Base-by-base conservation (phyloP, 2,113 vertebrate genomes). In the Aramus guarauna region DNA sequence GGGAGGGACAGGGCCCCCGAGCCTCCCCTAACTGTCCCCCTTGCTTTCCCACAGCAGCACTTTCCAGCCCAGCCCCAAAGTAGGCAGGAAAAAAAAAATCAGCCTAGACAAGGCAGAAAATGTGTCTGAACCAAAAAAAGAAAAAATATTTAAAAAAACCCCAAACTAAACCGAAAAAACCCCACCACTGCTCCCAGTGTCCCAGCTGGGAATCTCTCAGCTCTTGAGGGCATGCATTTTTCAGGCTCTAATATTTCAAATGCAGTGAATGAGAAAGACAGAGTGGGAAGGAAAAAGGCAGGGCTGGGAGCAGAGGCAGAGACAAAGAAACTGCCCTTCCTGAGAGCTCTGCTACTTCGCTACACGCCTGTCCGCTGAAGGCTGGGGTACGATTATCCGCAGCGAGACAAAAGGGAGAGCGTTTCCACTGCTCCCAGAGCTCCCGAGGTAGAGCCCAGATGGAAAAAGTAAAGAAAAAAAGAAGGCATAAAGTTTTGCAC, bases 261-360 rank as follows among this genome's bases (percentile, higher is more conserved):
- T 3, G 85, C 55, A 18, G 48, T 26, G 81, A 87, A 89, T 69
- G 82, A 79, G 78, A 63, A 53, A 84, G 82, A 36, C 56, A 39
- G 90, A 83, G 87, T 81, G 90, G 93, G 94, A 75, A 90, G 78
- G 84, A 24, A 67, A 62, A 80, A 95, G 82, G 87, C 80, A 77
- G 86, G 83, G 85, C 91, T 90, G 96, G 75, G 76, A 86, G 91
- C 68, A 60, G 55, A 88, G 74, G 88, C 74, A 89, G 81, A 97
- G 94, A 97, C 96, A 97, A 97, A 97, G 96, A 92, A 97, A 94
- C 15, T 62, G 62, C 89, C 95, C 91, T 93, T 39, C 96, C 95
- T 27, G 92, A 10, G 63, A 68, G 88, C 85, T 81, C 79, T 9
- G 63, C 53, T 32, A 6, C 92, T 68, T 7, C 12, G 29, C 85